Conservation (phyloP, 2,888 invertebrate genomes). For the Pyrrhosoma nymphula region DNA sequence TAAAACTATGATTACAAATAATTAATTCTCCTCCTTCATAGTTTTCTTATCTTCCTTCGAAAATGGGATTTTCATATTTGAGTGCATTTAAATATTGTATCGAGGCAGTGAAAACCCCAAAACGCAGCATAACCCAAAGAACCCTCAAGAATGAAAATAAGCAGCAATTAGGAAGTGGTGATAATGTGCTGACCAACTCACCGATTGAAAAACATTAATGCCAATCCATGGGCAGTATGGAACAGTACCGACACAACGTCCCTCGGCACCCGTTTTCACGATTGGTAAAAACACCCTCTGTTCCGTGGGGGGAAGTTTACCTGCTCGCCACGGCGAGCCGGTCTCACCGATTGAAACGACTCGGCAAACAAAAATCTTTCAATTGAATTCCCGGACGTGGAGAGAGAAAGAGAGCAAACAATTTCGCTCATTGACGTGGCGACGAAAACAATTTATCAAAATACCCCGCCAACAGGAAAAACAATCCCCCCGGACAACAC, state of each 20-base stretch:
- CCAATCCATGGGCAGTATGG: too few species aligned
- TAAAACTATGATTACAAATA: too few species aligned
- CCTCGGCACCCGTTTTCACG: not conserved
- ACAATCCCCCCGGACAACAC: not conserved
- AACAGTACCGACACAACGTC: not conserved
- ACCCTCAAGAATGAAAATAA: too few species aligned
- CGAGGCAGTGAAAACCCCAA: too few species aligned
- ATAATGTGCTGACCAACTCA: too few species aligned
- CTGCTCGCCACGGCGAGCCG: not conserved
- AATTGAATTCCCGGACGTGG: not conserved
- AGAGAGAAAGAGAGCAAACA: not conserved
- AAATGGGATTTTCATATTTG: too few species aligned
- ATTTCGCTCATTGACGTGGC: not conserved
- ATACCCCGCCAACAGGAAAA: not conserved
- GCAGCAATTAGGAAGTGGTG: too few species aligned
- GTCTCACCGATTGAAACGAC: not conserved
- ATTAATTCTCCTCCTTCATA: too few species aligned
- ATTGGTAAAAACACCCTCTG: not conserved
- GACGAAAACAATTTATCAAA: slow-evolving; percentile 28
- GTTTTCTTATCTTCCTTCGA: too few species aligned
- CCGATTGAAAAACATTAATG: too few species aligned
- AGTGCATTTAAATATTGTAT: too few species aligned
- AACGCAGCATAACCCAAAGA: too few species aligned
- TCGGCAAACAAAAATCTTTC: not conserved
- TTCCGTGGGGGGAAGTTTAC: not conserved